phyloP scores from a whole-genome alignment of 64 coral and sea anemone species.

The Porites lutea region DNA sequence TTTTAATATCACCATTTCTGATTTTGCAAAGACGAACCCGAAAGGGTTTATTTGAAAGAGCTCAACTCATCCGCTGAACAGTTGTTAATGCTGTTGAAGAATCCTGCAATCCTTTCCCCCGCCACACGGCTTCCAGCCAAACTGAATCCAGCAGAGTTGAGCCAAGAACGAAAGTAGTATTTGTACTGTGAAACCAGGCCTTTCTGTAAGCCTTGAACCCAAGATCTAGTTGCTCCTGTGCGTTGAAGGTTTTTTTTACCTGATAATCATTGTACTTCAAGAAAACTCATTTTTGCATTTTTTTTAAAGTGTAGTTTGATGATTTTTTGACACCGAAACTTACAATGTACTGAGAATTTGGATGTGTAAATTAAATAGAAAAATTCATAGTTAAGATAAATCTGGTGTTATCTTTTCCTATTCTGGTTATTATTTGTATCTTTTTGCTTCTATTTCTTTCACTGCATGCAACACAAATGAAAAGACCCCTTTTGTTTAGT shows the following conservation, averaged over 20 bases:
- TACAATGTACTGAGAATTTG: conserved; percentile 20
- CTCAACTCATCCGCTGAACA: conserved; percentile 4
- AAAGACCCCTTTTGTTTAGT: not conserved
- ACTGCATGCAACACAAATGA: not conserved
- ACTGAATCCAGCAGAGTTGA: conserved; percentile 19
- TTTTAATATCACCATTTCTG: not conserved
- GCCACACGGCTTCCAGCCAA: not conserved
- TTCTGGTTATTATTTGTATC: not conserved
- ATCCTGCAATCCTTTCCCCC: not conserved
- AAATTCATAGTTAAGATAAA: not conserved
- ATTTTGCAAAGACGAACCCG: conserved; percentile 15
- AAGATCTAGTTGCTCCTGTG: conserved; percentile 20
- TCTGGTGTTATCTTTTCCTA: conserved; percentile 9
- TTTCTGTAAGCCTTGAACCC: conserved; percentile 12
- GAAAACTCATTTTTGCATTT: not conserved
- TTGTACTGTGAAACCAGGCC: conserved; percentile 24
- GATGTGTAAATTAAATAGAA: not conserved
- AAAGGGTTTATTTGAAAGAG: conserved; percentile 19
- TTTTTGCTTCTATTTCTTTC: not conserved
- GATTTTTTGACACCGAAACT: not conserved
- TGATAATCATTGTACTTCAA: conserved; percentile 16
- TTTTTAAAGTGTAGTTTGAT: not conserved
- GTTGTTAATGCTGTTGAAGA: conserved; percentile 26
- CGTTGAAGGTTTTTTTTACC: not conserved
- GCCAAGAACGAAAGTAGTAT: conserved; percentile 36